phyloP scores from a whole-genome alignment of 2,888 invertebrate genomes.

The Homarus gammarus region DNA sequence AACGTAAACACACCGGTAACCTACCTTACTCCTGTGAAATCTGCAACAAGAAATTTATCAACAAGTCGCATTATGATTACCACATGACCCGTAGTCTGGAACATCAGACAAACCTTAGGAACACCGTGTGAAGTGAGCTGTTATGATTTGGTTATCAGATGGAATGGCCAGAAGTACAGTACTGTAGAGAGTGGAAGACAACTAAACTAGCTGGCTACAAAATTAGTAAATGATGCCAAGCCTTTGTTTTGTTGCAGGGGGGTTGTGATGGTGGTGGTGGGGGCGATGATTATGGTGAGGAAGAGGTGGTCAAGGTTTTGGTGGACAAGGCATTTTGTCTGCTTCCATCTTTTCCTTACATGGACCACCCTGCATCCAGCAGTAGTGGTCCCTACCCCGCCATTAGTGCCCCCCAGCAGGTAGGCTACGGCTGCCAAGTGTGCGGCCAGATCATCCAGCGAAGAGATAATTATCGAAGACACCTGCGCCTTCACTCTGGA shows the following conservation, averaged over 20 bases:
- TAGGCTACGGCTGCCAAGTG: constrained; percentile 59
- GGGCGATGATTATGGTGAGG: constrained; percentile 53
- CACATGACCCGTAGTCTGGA: constrained; percentile 65
- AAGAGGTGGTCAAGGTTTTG: constrained; percentile 60
- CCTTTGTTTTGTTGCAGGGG: constrained; percentile 69
- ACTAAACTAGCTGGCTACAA: constrained; percentile 17
- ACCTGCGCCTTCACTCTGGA: constrained; percentile 68
- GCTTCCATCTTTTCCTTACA: constrained; percentile 51
- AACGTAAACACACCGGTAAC: constrained; percentile 68
- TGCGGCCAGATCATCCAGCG: constrained; percentile 65
- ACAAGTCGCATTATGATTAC: constrained; percentile 66
- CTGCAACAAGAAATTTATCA: constrained; percentile 70
- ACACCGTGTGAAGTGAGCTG: constrained; percentile 11
- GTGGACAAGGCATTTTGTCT: constrained; percentile 67
- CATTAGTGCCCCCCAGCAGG: constrained; percentile 56
- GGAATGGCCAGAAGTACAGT: background rate
- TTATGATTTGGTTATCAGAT: background rate
- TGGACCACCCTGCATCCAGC: constrained; percentile 34
- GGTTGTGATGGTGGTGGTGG: constrained; percentile 60
- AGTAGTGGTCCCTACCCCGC: constrained; percentile 42
- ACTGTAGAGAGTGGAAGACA: constrained; percentile 10
- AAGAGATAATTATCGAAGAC: constrained; percentile 64
- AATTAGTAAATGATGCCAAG: constrained; percentile 53
- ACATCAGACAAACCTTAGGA: constrained; percentile 50
- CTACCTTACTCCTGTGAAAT: constrained; percentile 59